Evolutionary conservation across 2,888 invertebrate genomes (phyloP), one percentile per base, ranked within the genome.

Genomic region (Bedellia somnulentella): DNA sequence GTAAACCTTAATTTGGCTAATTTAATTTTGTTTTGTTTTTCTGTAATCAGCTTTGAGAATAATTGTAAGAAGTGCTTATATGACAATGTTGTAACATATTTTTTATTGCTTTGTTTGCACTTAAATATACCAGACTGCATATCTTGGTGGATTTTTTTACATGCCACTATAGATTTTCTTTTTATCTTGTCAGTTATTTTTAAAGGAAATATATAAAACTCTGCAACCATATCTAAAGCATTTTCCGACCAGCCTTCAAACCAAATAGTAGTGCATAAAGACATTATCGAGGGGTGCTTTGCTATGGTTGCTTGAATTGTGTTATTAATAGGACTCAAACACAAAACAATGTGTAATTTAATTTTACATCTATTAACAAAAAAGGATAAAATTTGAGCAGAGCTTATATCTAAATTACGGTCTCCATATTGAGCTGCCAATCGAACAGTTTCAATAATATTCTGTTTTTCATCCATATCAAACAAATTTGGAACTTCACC

Each of bases 261-360:
- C 92, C 92, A 93, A 50, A 92, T 89, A 32, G 93, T 90, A 3
- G 90, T 92, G 53, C 91, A 92, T 53, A 91, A 91, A 56, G 89
- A 92, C 22, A 93, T 87, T 25, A 93, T 68, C 5, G 91, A 87
- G 0, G 93, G 92, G 59, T 87, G 93, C 40, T 89, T 73, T 30
- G 90, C 71, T 11, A 93, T 58, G 38, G 90, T 77, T 37, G 80
- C 82, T 37, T 90, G 77, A 56, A 93, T 92, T 0, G 89, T 80
- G 42, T 87, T 85, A 3, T 91, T 90, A 27, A 92, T 86, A 0
- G 93, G 92, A 55, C 90, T 92, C 55, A 93, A 88, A 45, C 91
- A 89, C 29, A 93, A 66, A 44, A 91, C 84, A 22, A 91, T 79
- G 52, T 93, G 93, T 29, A 93, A 62, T 53, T 87, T 88, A 41